Conservation (phyloP, 2,113 vertebrate species). For the Pimephales promelas region DNA sequence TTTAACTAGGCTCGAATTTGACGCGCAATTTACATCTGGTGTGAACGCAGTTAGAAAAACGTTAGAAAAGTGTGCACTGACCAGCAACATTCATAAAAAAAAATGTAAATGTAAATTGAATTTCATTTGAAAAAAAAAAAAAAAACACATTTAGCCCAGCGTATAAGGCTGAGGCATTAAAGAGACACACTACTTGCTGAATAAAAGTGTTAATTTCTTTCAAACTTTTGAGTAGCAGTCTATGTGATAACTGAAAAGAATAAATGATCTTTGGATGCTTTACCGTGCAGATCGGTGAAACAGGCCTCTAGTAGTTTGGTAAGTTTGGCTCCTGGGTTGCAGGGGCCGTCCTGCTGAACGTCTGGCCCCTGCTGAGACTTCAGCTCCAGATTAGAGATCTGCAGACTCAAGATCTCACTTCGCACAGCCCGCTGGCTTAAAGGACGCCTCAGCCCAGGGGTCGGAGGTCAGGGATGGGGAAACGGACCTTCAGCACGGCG, state of each 20-base stretch:
- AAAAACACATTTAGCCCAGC: no score
- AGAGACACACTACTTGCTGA: background rate
- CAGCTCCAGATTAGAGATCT: slow-evolving; percentile 80
- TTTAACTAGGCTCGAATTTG: no score
- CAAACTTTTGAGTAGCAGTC: background rate
- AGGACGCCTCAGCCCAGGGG: slow-evolving; percentile 74
- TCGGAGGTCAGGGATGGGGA: slow-evolving; percentile 86
- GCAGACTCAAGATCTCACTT: slow-evolving; percentile 79
- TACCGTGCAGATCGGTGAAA: slow-evolving; percentile 87
- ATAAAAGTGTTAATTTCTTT: background rate
- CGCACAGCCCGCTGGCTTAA: slow-evolving; percentile 76
- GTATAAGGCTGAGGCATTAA: no score
- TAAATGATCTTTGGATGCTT: background rate
- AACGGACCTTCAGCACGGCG: slow-evolving; percentile 79
- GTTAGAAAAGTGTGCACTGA: background rate
- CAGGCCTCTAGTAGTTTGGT: slow-evolving; percentile 78
- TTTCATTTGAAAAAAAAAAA: no score
- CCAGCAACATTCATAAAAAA: background rate
- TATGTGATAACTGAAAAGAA: background rate
- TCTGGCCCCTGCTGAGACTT: slow-evolving; percentile 75
- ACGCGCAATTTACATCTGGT: no score
- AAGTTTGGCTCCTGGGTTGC: slow-evolving; percentile 56
- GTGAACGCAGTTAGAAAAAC: no score
- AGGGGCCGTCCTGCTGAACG: slow-evolving; percentile 60
- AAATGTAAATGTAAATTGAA: background rate